phyloP scores from a whole-genome alignment of 1,140 invertebrate species.

The Drosophila ficusphila region DNA sequence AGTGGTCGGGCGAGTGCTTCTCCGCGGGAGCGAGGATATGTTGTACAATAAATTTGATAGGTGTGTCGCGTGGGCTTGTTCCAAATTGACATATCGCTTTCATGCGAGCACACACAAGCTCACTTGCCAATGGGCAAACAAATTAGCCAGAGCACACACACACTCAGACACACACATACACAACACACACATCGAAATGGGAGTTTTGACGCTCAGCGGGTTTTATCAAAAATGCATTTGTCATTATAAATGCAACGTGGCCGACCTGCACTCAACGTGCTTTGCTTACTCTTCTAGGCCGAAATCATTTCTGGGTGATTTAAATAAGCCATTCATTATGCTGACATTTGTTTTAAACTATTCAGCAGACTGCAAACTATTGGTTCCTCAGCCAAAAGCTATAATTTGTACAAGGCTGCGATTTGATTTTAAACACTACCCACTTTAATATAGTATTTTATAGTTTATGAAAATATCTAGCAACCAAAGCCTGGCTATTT shows the following conservation, averaged over 20 bases:
- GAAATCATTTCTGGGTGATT: constrained; percentile 14
- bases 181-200: constrained; percentile 7
- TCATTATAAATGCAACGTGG: constrained; percentile 56
- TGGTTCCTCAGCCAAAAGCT: too few species aligned
- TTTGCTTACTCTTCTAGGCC: constrained; percentile 13
- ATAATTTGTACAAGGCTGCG: too few species aligned
- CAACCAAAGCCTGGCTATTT: too few species aligned
- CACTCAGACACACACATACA: constrained; percentile 17
- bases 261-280: constrained; percentile 40
- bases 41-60: constrained; percentile 65
- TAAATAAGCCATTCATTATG: constrained; percentile 35
- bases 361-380: constrained; percentile 11
- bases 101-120: constrained; percentile 8
- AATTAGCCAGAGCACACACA: constrained; percentile 59
- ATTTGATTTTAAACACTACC: too few species aligned
- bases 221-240: constrained; percentile 73
- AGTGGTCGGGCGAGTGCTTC: neutral
- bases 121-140: constrained; percentile 39
- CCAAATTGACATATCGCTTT: constrained; percentile 65
- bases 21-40: constrained; percentile 13
- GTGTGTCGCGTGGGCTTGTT: constrained; percentile 12
- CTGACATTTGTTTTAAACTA: constrained; percentile 6
- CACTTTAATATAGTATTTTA: too few species aligned
- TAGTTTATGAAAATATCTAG: too few species aligned
- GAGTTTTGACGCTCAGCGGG: constrained; percentile 35